phyloP scores from a whole-genome alignment of 2,113 vertebrate species.

The Salvelinus sp. region DNA sequence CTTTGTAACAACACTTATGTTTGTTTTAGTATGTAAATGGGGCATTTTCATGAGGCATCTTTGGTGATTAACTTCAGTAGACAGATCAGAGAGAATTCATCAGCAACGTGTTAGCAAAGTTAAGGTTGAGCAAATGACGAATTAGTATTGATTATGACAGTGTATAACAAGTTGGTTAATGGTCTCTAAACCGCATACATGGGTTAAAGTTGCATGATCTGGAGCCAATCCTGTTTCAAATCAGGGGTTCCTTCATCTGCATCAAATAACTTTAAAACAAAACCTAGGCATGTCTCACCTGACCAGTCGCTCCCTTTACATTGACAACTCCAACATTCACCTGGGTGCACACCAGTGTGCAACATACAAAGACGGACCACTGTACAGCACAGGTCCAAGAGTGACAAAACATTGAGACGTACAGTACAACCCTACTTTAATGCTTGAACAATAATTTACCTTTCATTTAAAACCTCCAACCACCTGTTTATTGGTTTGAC shows the following conservation, averaged over 20 bases:
- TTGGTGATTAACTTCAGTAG: conserved; percentile 38
- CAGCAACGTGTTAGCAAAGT: background rate
- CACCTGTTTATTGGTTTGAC: background rate
- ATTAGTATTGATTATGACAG: background rate
- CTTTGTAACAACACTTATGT: conserved; percentile 6
- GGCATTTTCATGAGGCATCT: conserved; percentile 41
- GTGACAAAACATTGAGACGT: background rate
- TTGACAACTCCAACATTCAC: background rate
- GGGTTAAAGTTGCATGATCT: background rate
- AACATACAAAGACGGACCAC: background rate
- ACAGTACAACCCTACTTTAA: conserved; percentile 1
- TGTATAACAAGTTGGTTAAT: background rate
- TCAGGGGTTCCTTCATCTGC: background rate
- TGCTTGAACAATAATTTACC: conserved; percentile 2
- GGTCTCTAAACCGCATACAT: background rate
- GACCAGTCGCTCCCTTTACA: background rate
- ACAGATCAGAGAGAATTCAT: background rate
- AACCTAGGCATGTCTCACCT: background rate
- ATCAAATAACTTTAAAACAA: conserved; percentile 2
- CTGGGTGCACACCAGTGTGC: background rate
- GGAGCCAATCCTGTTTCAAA: background rate
- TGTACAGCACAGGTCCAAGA: background rate
- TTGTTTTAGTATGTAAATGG: background rate
- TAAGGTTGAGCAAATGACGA: background rate
- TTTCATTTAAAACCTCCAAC: background rate